phyloP scores from a whole-genome alignment of 1,140 invertebrate genomes.

The Zaprionus gabonicus region DNA sequence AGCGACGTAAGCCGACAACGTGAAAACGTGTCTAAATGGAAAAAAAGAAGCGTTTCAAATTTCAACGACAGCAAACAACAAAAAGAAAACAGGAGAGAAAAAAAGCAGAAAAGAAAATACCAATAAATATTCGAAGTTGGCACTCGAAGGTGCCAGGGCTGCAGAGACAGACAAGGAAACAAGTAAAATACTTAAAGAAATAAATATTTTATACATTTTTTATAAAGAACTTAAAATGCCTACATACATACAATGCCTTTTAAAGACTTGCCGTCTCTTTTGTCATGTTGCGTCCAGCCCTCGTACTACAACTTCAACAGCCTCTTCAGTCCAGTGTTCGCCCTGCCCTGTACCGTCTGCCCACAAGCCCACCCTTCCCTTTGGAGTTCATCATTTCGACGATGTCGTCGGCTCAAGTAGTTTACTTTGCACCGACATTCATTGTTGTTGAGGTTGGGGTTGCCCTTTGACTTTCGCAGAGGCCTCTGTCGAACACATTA shows the following conservation, averaged over 20 bases:
- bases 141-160: slow-evolving; percentile 3
- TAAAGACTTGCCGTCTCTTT: background rate
- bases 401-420: slow-evolving; percentile 49
- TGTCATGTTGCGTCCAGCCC: background rate
- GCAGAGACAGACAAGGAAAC: background rate
- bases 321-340: background rate
- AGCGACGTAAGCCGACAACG: slow-evolving; percentile 24
- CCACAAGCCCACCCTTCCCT: background rate
- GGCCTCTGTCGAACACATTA: slow-evolving; percentile 23
- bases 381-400: slow-evolving; percentile 46
- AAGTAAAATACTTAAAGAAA: background rate
- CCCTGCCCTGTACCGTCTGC: background rate
- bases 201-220: background rate
- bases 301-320: background rate
- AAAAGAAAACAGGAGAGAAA: slow-evolving; percentile 5
- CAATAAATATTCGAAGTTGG: slow-evolving; percentile 49
- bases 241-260: background rate
- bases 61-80: slow-evolving; percentile 29
- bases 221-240: background rate
- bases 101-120: slow-evolving; percentile 34
- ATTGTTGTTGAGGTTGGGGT: slow-evolving; percentile 22
- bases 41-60: slow-evolving; percentile 55
- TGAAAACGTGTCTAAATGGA: slow-evolving; percentile 56
- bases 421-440: slow-evolving; percentile 53
- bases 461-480: slow-evolving; percentile 37